Evolutionary conservation across 1,140 invertebrate genomes (phyloP), one percentile per base, ranked within the genome.

Genomic region (Drosophila hydei): DNA sequence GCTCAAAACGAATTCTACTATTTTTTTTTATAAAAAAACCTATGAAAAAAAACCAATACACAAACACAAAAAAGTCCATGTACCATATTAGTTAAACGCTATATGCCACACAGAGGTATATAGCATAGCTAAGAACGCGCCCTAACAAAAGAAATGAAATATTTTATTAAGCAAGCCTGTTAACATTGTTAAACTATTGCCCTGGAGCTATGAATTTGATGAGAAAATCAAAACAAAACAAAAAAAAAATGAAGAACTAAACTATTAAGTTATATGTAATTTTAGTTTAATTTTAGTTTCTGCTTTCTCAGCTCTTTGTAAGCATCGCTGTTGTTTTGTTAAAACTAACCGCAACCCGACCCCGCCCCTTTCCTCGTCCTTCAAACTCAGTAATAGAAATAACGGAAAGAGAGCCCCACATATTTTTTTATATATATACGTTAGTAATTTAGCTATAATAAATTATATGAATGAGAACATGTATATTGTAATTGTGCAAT

Each of bases 401-500:
- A 61, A 60, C 74, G 48, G 38, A 72, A 52, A 40, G 47, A 64
- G 42, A 68, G 40, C 54, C 69, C 62, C 76, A 72, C 61, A 88
- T 73, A 84, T 77, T 74, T 88, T 87, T 87, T 87, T 33, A 72
- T 75, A 88, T 88, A 77, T 42, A 55, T 70, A 63, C 61, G 50
- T 30, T 88, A 88, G 72, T 78, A 87, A 83, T 67, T 71, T 87
- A 87, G 78, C 43, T 73, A 45, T 87, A 87, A 83, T 88, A 88
- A 88, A 88, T 88, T 88, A 88, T 88, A 88, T 79, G 75, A 89
- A 88, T 83, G 72, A 79, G 72, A 81, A 87, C 68, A 75, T 90
- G 87, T 87, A 90, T 90, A 90, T 90, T 90, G 81, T 90, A 90
- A 79, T 75, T 90, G 87, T 90, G 87, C 87, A 90, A 90, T 90